Evolutionary conservation across 1,140 invertebrate genomes (phyloP).

Genomic region (Aphis gossypii): DNA sequence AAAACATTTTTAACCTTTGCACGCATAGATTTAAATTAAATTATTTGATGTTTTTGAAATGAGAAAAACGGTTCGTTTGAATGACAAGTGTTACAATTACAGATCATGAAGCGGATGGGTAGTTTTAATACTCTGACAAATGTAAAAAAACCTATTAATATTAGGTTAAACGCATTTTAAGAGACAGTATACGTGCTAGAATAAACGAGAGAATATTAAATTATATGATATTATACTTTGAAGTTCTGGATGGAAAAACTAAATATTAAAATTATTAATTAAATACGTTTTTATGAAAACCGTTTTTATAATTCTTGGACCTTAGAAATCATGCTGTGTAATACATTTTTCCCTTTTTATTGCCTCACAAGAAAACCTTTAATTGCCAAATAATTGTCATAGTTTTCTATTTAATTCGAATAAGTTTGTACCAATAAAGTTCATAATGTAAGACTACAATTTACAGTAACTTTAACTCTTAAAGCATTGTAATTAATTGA

Average conservation of each 20-base stretch:
- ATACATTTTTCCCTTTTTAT: not conserved
- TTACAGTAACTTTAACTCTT: not conserved
- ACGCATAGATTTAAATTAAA: not conserved
- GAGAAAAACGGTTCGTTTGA: not conserved
- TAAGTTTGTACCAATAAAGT: constrained; percentile 2
- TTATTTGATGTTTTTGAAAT: not conserved
- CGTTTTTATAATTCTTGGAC: not conserved
- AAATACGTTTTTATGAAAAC: not conserved
- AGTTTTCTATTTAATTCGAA: not conserved
- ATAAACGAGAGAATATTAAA: not conserved
- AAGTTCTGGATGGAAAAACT: not conserved
- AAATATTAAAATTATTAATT: not conserved
- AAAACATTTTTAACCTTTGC: not conserved
- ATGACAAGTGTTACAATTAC: not conserved
- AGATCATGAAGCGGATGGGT: not conserved
- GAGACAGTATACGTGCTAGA: not conserved
- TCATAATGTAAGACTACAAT: not conserved
- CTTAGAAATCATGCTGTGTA: not conserved
- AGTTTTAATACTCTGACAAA: not conserved
- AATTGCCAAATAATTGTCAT: not conserved
- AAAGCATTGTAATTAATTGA: constrained; percentile 10
- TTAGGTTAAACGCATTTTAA: not conserved
- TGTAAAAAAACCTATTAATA: not conserved
- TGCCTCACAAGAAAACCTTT: not conserved
- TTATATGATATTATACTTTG: not conserved